Percentiles rank a stretch among this genome's conserved stretches.
Evolutionary conservation across 2,113 vertebrate species (phyloP).

Genomic region (Ciconia stormi): DNA sequence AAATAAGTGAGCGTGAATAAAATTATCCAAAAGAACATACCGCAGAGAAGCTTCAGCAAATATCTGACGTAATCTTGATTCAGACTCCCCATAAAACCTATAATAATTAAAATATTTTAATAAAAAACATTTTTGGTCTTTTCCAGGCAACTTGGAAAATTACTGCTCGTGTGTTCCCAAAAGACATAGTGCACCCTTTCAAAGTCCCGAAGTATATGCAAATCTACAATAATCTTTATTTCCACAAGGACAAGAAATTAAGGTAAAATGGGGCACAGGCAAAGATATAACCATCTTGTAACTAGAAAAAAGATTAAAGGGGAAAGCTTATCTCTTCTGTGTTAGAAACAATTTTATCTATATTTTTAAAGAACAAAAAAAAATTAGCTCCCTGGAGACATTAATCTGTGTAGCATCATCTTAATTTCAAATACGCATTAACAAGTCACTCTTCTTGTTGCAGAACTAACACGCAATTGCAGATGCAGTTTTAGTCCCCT

Average conservation of each 20-base stretch:
- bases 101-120: conserved; percentile 26
- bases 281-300: background rate
- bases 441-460: background rate
- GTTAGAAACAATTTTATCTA: background rate
- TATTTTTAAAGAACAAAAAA: background rate
- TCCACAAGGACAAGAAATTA: background rate
- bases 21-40: conserved; percentile 68
- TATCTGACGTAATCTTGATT: conserved; percentile 89
- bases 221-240: background rate
- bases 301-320: background rate
- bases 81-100: conserved; percentile 96
- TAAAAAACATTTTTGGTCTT: background rate
- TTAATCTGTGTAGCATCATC: background rate
- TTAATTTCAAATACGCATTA: background rate
- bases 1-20: background rate
- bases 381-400: background rate
- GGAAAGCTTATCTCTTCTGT: background rate
- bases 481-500: background rate
- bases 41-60: conserved; percentile 88
- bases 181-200: rapidly evolving
- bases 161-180: background rate
- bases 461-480: background rate
- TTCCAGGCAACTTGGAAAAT: background rate
- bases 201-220: background rate
- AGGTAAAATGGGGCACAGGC: background rate